Conservation (phyloP, 2,113 vertebrate genomes). For the Pterocles burchelli region DNA sequence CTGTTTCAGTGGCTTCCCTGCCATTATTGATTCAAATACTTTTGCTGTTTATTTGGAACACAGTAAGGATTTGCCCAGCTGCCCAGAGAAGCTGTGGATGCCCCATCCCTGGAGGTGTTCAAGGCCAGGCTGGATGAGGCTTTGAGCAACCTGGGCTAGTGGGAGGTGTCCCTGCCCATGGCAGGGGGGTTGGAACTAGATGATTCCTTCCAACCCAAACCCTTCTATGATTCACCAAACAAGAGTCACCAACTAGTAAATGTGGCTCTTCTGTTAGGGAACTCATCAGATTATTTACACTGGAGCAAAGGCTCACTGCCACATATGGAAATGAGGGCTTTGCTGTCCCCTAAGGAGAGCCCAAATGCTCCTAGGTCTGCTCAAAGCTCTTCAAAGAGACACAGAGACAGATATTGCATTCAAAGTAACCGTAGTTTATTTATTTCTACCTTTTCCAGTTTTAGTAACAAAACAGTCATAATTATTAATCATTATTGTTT, state of each 20-base stretch:
- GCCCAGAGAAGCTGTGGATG: background rate
- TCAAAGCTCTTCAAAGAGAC: conserved; percentile 15
- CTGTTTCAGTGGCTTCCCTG: background rate
- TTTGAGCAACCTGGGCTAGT: too few relatives aligned
- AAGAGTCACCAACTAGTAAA: background rate
- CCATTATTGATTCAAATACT: background rate
- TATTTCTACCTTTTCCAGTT: conserved; percentile 28
- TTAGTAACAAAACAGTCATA: conserved; percentile 19
- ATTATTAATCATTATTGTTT: conserved; percentile 45
- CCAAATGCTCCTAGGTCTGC: background rate
- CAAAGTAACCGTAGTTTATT: background rate
- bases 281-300: background rate
- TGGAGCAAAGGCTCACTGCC: background rate
- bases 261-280: background rate
- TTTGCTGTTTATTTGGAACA: background rate
- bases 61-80: background rate
- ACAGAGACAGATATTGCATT: background rate
- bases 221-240: background rate
- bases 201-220: too few relatives aligned
- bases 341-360: background rate
- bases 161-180: too few relatives aligned
- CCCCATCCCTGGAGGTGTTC: too few relatives aligned
- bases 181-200: too few relatives aligned
- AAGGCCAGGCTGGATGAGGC: too few relatives aligned
- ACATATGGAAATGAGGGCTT: background rate